These are phyloP conservation scores for Aquatica leii DNA, from an alignment of 2,888 invertebrate genomes.

Conservation along the genomic window DNA sequence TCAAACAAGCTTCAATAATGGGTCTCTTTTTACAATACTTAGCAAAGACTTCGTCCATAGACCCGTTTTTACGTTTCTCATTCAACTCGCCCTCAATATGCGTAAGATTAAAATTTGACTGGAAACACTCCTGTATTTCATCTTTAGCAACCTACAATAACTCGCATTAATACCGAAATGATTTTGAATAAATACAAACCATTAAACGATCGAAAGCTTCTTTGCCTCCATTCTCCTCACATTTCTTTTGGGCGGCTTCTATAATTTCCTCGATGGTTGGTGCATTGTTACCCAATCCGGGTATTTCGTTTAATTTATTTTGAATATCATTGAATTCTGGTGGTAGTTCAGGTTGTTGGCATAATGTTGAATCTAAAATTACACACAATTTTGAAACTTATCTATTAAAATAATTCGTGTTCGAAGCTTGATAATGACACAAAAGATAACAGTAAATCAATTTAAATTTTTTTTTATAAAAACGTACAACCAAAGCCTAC, in stretches of 20 bases:
- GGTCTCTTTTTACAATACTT: constrained; percentile 75
- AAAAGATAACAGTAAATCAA: not conserved
- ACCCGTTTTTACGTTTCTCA: constrained; percentile 69
- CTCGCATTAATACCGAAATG: not conserved
- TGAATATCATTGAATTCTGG: constrained; percentile 40
- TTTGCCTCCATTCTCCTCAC: constrained; percentile 70
- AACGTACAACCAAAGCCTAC: no score
- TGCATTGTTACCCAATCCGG: constrained; percentile 48
- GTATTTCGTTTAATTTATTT: constrained; percentile 45
- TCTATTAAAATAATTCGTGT: not conserved
- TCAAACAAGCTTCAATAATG: constrained; percentile 68
- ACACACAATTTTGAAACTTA: not conserved
- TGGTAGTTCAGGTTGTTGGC: constrained; percentile 22
- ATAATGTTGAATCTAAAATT: not conserved
- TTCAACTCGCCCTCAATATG: constrained; percentile 72
- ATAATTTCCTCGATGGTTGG: constrained; percentile 62
- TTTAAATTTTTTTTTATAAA: not conserved
- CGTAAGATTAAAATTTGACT: constrained; percentile 66
- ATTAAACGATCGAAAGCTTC: constrained; percentile 65
- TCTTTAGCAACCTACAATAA: constrained; percentile 58
- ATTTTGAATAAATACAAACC: constrained; percentile 53
- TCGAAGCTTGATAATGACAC: not conserved
- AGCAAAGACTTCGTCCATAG: constrained; percentile 60
- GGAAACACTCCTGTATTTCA: constrained; percentile 65
- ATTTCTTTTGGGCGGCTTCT: constrained; percentile 69